phyloP scores from a whole-genome alignment of 2,888 invertebrate genomes.

The Omphaloscelis lunosa region DNA sequence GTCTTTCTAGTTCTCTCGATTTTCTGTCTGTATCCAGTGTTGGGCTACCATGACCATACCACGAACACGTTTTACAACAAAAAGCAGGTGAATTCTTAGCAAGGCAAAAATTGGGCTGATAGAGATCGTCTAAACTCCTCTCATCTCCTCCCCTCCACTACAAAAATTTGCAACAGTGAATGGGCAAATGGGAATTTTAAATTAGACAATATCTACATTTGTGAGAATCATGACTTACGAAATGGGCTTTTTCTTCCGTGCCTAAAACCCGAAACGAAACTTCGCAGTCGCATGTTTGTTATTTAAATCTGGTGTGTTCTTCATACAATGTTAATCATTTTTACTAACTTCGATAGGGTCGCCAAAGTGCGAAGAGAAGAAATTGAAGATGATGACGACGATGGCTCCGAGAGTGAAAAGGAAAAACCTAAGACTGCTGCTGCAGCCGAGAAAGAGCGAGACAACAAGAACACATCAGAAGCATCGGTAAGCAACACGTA shows the following conservation, averaged over 20 bases:
- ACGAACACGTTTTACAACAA: too few relatives aligned
- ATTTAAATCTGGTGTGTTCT: neutral
- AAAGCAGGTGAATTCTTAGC: too few relatives aligned
- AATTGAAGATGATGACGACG: slow-evolving; percentile 63
- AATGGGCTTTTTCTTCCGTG: neutral
- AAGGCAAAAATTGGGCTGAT: too few relatives aligned
- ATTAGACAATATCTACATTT: too few relatives aligned
- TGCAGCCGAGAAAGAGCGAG: slow-evolving; percentile 46
- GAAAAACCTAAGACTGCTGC: slow-evolving; percentile 50
- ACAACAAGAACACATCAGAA: slow-evolving; percentile 29
- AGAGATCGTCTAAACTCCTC: too few relatives aligned
- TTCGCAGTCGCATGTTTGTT: neutral
- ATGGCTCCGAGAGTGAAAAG: slow-evolving; percentile 55
- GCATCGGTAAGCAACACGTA: slow-evolving; percentile 17
- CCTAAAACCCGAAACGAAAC: neutral
- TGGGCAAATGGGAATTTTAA: too few relatives aligned
- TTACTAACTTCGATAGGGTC: slow-evolving; percentile 69
- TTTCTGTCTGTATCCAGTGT: too few relatives aligned
- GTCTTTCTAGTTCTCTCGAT: too few relatives aligned
- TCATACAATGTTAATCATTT: neutral
- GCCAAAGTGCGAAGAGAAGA: slow-evolving; percentile 79
- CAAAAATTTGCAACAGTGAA: too few relatives aligned
- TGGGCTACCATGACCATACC: too few relatives aligned
- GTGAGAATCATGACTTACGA: neutral
- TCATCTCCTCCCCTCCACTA: too few relatives aligned